Evolutionary conservation across 2,888 invertebrate species (phyloP), one percentile per base, ranked within the genome.

Genomic region (Eupsilia transversa): DNA sequence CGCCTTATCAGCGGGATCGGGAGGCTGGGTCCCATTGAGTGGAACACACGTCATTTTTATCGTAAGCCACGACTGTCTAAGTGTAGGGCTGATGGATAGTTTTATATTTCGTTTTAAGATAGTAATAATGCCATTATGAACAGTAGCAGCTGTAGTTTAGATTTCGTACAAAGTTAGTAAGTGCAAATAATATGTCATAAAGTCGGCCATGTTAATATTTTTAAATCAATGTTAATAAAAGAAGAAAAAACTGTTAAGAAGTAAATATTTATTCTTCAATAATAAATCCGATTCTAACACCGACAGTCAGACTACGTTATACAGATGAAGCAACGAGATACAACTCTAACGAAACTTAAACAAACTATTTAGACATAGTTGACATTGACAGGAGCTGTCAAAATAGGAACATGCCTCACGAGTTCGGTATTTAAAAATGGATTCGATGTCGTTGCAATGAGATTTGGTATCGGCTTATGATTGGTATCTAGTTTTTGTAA

Each of bases 351-450:
- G 63, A 68, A 78, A 72, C 77, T 64, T 64, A 79, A 54, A 77
- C 67, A 74, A 82, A 69, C 78, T 79, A 69, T 84, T 81, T 77
- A 80, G 76, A 82, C 76, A 70, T 67, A 74, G 76, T 76, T 92
- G 93, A 94, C 93, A 93, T 87, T 94, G 94, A 94, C 94, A 92
- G 90, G 85, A 61, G 87, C 93, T 94, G 94, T 94, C 94, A 94
- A 94, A 94, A 94, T 91, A 93, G 80, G 83, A 89, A 91, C 91
- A 87, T 80, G 88, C 92, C 91, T 89, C 92, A 92, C 92, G 88
- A 87, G 88, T 84, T 74, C 82, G 86, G 72, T 86, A 84, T 86
- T 86, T 87, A 86, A 82, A 84, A 87, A 83, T 87, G 81, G 80
- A 82, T 86, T 86, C 82, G 85, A 81, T 83, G 85, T 83, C 76